These are phyloP conservation scores for Gobionotothen gibberifrons DNA, from an alignment of 2,797 vertebrate species.

Conservation along the genomic window DNA sequence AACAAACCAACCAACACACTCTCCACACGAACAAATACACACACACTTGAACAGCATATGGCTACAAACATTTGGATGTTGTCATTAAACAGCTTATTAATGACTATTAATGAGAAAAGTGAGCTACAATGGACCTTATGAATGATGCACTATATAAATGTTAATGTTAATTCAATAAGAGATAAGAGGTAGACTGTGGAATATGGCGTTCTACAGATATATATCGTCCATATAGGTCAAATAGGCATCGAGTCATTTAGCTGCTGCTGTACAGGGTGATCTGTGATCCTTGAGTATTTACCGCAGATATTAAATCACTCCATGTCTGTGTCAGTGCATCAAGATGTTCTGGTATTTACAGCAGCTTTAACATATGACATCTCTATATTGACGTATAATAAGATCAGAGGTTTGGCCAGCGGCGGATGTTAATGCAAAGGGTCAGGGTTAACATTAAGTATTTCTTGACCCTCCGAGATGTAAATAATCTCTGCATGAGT, in stretches of 20 bases:
- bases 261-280: conserved; percentile 7
- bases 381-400: conserved; percentile 51
- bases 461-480: conserved; percentile 36
- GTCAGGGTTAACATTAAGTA: conserved; percentile 11
- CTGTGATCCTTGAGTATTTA: conserved; percentile 45
- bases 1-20: background rate
- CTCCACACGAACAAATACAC: background rate
- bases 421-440: conserved; percentile 4
- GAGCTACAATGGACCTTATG: background rate
- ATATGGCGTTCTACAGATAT: conserved; percentile 39
- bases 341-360: conserved; percentile 60
- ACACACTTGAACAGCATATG: conserved; percentile 1
- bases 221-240: conserved; percentile 61
- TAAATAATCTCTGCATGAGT: conserved; percentile 35
- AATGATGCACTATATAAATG: background rate
- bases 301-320: conserved; percentile 25
- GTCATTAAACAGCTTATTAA: conserved; percentile 21
- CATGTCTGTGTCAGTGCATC: conserved; percentile 47
- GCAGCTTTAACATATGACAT: conserved; percentile 53
- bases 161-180: background rate
- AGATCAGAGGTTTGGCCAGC: conserved; percentile 33
- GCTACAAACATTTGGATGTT: background rate
- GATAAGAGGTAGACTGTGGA: background rate
- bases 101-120: background rate
- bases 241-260: conserved; percentile 45